Base-by-base conservation (phyloP, 2,113 vertebrate genomes). In the Pampusana beccarii region DNA sequence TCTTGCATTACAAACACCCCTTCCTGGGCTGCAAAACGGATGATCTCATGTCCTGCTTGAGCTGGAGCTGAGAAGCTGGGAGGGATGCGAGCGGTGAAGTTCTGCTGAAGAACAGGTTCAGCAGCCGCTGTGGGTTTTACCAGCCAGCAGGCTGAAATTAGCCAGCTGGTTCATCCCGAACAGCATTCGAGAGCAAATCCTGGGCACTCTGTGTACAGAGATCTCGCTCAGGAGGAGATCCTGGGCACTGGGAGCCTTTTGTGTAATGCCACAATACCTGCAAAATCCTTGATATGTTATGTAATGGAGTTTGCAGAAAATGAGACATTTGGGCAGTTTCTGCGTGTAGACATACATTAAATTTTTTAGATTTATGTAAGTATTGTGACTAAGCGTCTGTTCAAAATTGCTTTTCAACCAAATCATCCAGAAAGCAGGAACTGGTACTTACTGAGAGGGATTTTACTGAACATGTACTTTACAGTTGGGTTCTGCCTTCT, bases 331-430 rank as follows among this genome's bases (percentile, higher is more conserved):
- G 20, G 51, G 16, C 31, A 33, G 53, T 48, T 93, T 66, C 36
- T 91, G 44, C 23, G 0, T n/a, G 20, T 46, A 12, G 61, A 15
- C 33, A n/a, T n/a, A n/a, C n/a, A n/a, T n/a, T n/a, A n/a, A n/a
- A n/a, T n/a, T n/a, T n/a, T n/a, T n/a, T n/a, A n/a, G n/a, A n/a
- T n/a, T n/a, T n/a, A n/a, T n/a, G n/a, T n/a, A n/a, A n/a, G n/a
- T 36, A 2, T 95, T 90, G 80, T 94, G 86, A 75, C 65, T 81
- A 79, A 89, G 82, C 80, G 50, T 84, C 94, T 79, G 91, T 16
- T 95, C 80, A 28, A 53, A 92, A 64, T 1, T 33, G 70, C 73
- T 65, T 51, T 84, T 91, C 28, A 57, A 72, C 50, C 77, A 86
- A 53, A 79, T 61, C 50, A 50, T 21, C 40, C 65, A 44, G 80